Evolutionary conservation across 2,113 vertebrate genomes (phyloP).

Genomic region (Brachionichthys hirsutus): DNA sequence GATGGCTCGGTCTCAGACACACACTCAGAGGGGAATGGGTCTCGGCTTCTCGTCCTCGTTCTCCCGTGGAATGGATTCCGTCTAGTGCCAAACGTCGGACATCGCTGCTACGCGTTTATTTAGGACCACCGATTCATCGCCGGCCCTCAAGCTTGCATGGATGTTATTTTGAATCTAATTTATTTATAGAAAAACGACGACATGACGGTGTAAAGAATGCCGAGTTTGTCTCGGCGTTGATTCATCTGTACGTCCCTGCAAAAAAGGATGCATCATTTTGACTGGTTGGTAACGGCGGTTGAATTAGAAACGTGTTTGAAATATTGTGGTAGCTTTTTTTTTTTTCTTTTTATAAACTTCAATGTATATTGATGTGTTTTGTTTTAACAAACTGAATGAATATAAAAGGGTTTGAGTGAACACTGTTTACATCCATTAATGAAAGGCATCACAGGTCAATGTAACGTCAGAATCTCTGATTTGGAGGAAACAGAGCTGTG

Average conservation of each 20-base stretch:
- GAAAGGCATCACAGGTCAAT: constrained; percentile 36
- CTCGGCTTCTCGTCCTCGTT: constrained; percentile 95
- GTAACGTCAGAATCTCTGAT: constrained; percentile 26
- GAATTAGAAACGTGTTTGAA: constrained; percentile 50
- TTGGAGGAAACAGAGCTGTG: constrained; percentile 8
- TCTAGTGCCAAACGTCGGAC: constrained; percentile 73
- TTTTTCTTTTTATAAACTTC: constrained; percentile 67
- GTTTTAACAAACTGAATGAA: constrained; percentile 81
- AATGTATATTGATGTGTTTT: constrained; percentile 83
- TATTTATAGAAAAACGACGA: constrained; percentile 83
- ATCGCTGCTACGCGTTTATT: constrained; percentile 60
- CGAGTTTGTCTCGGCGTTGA: constrained; percentile 85
- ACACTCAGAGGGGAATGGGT: constrained; percentile 98
- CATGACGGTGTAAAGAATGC: constrained; percentile 91
- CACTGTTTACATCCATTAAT: constrained; percentile 58
- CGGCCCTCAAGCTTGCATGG: constrained; percentile 92
- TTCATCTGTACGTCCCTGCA: constrained; percentile 79
- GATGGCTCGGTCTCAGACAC: constrained; percentile 97
- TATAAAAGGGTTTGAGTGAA: constrained; percentile 80
- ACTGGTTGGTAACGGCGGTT: constrained; percentile 40
- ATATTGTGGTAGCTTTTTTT: constrained; percentile 58
- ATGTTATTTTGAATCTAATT: constrained; percentile 93
- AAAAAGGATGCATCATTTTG: constrained; percentile 54
- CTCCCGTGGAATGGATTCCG: constrained; percentile 94
- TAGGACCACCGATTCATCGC: constrained; percentile 86